Evolutionary conservation across 2,797 vertebrate genomes (phyloP), one percentile per base, ranked within the genome.

Genomic region (Euthynnus affinis): DNA sequence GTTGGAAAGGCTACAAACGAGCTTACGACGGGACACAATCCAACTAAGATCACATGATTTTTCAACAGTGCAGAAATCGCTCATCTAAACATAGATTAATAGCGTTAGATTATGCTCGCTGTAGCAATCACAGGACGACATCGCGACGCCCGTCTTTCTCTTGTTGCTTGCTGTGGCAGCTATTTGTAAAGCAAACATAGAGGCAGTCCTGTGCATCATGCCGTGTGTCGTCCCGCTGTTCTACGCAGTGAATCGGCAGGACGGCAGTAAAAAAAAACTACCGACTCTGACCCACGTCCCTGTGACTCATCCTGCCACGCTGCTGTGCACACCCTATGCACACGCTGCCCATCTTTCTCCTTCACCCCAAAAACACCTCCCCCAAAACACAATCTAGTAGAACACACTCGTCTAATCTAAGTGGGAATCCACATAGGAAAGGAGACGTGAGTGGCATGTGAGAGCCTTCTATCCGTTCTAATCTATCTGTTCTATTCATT

Each of bases 261-360:
- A 64, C 58, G 15, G 57, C 53, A 67, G 74, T 52, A 25, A 79
- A n/a, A n/a, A n/a, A n/a, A n/a, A 80, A 66, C 67, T 46, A 62
- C 59, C 82, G 51, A 76, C 72, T 83, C 62, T 91, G 88, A 91
- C 92, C 91, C 87, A 92, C 80, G 91, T 90, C 79, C 52, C 76
- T 59, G 37, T 56, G 48, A 89, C 68, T 84, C 85, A 63, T 68
- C 62, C 69, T 40, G 62, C 66, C 56, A 59, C 55, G 57, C 77
- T 72, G 29, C 29, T 32, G 29, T 32, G 29, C 29, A 32, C 78
- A 80, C 53, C 44, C 56, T 27, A 60, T 49, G 53, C 71, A 68
- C 71, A 67, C 59, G 27, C 49, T 37, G 1, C 1, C 12, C 40
- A 49, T 56, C 74, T 22, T 27, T 14, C 34, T 70, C 20, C 15